A percentile compares a stretch with the other conserved stretches of the same genome.
These are phyloP conservation scores for Rousettus madagascariensis DNA, from an alignment of 2,797 vertebrate species.

Conservation along the genomic window DNA sequence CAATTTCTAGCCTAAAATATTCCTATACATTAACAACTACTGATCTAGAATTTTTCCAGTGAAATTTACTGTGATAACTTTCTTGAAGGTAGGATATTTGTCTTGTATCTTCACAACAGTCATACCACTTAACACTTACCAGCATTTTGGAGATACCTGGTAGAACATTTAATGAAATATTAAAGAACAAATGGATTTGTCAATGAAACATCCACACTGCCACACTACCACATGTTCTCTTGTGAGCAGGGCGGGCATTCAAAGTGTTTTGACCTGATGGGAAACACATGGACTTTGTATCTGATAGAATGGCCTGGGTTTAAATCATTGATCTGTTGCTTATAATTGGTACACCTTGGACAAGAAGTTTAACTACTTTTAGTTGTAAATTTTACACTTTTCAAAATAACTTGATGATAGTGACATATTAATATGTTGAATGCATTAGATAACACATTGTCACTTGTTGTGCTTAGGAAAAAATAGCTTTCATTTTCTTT, in stretches of 20 bases:
- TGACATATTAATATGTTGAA: background rate
- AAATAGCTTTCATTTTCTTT: background rate
- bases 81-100: background rate
- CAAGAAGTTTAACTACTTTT: background rate
- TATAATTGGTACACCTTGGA: background rate
- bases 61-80: background rate
- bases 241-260: background rate
- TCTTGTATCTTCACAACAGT: background rate
- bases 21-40: background rate
- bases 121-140: background rate
- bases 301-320: background rate
- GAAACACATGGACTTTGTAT: background rate
- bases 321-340: background rate
- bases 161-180: background rate
- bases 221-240: background rate
- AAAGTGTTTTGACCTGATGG: background rate
- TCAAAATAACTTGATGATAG: background rate
- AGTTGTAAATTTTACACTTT: background rate
- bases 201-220: background rate
- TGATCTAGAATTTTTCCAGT: background rate
- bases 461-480: background rate
- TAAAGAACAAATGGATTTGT: background rate
- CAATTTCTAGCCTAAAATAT: background rate
- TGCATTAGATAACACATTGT: background rate
- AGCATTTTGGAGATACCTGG: background rate